phyloP scores from a whole-genome alignment of 2,888 invertebrate species.

The Uloborus plumipes region DNA sequence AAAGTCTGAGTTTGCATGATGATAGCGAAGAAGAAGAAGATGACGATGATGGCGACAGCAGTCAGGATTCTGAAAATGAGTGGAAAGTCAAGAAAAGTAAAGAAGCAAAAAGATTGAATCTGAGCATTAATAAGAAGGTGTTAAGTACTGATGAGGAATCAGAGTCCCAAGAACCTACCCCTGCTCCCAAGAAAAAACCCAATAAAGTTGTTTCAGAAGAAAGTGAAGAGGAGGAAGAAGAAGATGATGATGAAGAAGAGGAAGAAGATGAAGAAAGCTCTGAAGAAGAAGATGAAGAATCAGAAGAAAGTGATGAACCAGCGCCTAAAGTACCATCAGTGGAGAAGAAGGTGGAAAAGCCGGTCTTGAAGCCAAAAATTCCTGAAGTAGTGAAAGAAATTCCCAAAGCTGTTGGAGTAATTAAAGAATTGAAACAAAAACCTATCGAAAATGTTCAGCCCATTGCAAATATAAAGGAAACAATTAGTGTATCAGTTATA shows the following conservation, averaged over 20 bases:
- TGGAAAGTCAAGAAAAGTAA: constrained; percentile 46
- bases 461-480: neutral
- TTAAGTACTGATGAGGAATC: constrained; percentile 44
- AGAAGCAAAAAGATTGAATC: constrained; percentile 15
- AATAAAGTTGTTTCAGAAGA: constrained; percentile 53
- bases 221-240: constrained; percentile 62
- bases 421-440: neutral
- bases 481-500: neutral
- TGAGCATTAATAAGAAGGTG: constrained; percentile 48
- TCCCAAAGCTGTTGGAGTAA: neutral
- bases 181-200: constrained; percentile 12
- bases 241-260: constrained; percentile 48
- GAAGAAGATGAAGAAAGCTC: constrained; percentile 50
- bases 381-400: neutral
- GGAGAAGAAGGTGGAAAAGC: constrained; percentile 7
- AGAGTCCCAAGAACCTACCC: constrained; percentile 8
- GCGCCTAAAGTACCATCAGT: constrained; percentile 4
- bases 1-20: constrained; percentile 20
- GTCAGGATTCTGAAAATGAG: constrained; percentile 30
- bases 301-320: constrained; percentile 39
- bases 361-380: constrained; percentile 1
- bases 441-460: neutral
- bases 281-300: constrained; percentile 49
- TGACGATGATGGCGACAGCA: neutral
- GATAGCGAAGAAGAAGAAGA: neutral